These are phyloP conservation scores for Xylocopa sonorina DNA, from an alignment of 1,140 invertebrate genomes.

Conservation along the genomic window DNA sequence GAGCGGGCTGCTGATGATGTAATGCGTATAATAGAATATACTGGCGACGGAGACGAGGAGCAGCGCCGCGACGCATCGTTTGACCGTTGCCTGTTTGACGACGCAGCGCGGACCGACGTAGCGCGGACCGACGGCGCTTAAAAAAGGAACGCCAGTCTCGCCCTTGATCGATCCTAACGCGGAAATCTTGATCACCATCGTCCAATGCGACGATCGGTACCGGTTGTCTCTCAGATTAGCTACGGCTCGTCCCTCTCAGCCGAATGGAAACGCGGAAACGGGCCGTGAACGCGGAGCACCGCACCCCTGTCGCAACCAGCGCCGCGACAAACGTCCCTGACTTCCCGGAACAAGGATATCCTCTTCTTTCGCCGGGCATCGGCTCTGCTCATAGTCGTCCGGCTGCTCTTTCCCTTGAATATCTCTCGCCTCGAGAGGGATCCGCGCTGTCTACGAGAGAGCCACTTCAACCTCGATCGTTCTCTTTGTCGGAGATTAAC, in stretches of 20 bases:
- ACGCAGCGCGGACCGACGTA: slow-evolving; percentile 83
- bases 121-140: slow-evolving; percentile 80
- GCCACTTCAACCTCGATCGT: background rate
- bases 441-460: slow-evolving; percentile 20
- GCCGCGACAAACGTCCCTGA: slow-evolving; percentile 37
- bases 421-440: slow-evolving; percentile 2
- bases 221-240: slow-evolving; percentile 50
- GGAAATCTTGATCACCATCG: slow-evolving; percentile 78
- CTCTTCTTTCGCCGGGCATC: slow-evolving; percentile 27
- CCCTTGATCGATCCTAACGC: too few species aligned
- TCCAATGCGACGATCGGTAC: slow-evolving; percentile 58
- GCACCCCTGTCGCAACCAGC: slow-evolving; percentile 14
- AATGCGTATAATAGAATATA: slow-evolving; percentile 89
- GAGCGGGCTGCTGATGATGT: slow-evolving; percentile 87
- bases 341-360: slow-evolving; percentile 21
- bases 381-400: slow-evolving; percentile 27
- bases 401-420: background rate
- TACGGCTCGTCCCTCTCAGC: background rate
- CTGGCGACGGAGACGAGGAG: slow-evolving; percentile 86
- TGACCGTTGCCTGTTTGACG: slow-evolving; percentile 87
- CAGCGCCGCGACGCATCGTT: slow-evolving; percentile 86
- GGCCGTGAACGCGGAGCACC: background rate
- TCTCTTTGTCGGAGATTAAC: background rate
- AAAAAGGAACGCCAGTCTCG: slow-evolving; percentile 77
- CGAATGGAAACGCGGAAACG: slow-evolving; percentile 10